Base-by-base conservation (phyloP, 2,113 vertebrate genomes). In the Balaeniceps rex region DNA sequence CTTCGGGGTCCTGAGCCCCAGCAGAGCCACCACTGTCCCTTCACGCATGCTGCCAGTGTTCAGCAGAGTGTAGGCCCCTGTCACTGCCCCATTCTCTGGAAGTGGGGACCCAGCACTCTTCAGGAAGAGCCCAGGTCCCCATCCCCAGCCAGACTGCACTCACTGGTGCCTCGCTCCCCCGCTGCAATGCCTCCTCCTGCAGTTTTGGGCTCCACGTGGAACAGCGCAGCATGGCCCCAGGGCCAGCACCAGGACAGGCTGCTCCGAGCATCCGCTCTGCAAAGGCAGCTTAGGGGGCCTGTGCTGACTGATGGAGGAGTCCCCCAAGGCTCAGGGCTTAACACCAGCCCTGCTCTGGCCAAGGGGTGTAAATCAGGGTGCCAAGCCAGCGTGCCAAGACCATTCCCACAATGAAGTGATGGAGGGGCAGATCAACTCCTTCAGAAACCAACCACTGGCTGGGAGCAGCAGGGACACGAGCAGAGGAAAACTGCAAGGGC, bases 121-220 rank as follows among this genome's bases (percentile, higher is more conserved):
- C 42, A 58, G 79, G 12, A 38, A 80, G 22, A 74, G 38, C 64
- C 52, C 74, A 44, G 26, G 9, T 60, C 46, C 40, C 83, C 13
- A 7, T 44, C 19, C 17, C 46, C 51, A 49, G 25, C 17, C 78
- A 64, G 40, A 9, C 23, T 38, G 64, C 12, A 22, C 17, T 38
- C 52, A 34, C 5, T 0, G 0, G 15, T 47, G 31, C 21, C 57
- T 58, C 11, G 1, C 18, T 75, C 12, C 33, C 17, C 17, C 3
- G 0, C 26, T 23, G 64, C 0, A 0, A 29, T 12, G 34, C 21
- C 52, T 36, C 8, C 44, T 78, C 17, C 46, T 28, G 31, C 0
- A 1, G 10, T 23, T 63, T 51, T 54, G 46, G 69, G 29, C 22
- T 87, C 47, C n/a, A 25, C 2, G 2, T 2, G 3, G 46, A 44